Percentiles rank a stretch among this genome's conserved stretches.
These are phyloP conservation scores for Tyto alba DNA, from an alignment of 2,113 vertebrate species.

Conservation along the genomic window DNA sequence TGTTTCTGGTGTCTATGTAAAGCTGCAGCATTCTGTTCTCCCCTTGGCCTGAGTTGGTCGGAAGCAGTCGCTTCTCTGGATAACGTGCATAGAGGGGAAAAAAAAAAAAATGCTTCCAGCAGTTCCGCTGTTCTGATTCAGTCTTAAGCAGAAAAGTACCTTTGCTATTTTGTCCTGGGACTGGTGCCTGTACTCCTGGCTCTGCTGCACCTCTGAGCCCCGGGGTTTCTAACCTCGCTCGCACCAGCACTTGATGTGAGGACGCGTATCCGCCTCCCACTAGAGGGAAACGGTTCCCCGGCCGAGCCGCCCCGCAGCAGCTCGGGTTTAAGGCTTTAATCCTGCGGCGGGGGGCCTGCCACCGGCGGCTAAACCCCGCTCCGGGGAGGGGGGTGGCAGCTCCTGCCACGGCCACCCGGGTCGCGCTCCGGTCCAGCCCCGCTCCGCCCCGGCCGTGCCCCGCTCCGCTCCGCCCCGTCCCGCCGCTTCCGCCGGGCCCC, in stretches of 20 bases:
- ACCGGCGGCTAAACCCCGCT: no score
- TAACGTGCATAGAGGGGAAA: no score
- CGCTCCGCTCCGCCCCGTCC: neutral
- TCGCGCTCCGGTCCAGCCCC: neutral
- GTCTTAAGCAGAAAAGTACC: fast-evolving
- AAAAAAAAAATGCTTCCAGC: neutral
- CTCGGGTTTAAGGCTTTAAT: no score
- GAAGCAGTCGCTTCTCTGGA: neutral
- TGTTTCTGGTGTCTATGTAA: neutral
- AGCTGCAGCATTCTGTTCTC: fast-evolving
- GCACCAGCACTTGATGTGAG: no score
- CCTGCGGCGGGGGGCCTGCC: no score
- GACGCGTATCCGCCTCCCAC: no score
- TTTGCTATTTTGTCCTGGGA: fast-evolving
- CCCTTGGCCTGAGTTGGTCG: neutral
- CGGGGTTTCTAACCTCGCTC: no score
- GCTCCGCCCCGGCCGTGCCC: neutral
- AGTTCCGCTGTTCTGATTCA: neutral
- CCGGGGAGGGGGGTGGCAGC: neutral
- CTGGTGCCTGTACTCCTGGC: fast-evolving
- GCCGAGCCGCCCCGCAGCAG: no score
- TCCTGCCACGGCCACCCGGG: no score
- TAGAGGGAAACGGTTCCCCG: no score
- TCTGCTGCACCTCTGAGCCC: neutral
- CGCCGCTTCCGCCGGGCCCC: neutral